These are phyloP conservation scores for Pasiphila rectangulata DNA, from an alignment of 2,888 invertebrate species.

Conservation along the genomic window DNA sequence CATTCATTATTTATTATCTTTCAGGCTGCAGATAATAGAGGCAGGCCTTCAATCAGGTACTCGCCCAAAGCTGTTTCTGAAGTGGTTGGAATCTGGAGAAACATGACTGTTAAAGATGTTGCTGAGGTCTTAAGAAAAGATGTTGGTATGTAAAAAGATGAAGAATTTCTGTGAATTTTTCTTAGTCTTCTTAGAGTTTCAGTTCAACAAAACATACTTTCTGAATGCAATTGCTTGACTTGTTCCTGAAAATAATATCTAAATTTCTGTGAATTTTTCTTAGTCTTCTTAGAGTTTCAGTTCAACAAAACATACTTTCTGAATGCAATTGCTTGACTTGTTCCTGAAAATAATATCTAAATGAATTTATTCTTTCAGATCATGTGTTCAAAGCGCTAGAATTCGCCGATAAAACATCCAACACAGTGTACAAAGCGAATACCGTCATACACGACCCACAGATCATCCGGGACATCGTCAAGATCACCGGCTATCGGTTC, in stretches of 20 bases:
- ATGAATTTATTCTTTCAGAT: constrained; percentile 63
- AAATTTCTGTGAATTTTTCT: no score
- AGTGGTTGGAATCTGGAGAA: constrained; percentile 87
- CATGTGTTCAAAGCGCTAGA: constrained; percentile 85
- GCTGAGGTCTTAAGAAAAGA: constrained; percentile 83
- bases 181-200: no score
- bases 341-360: no score
- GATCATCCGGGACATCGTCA: constrained; percentile 85
- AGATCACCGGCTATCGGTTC: constrained; percentile 84
- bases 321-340: no score
- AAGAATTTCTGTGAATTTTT: no score
- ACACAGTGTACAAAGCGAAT: constrained; percentile 69
- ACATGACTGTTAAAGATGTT: constrained; percentile 90
- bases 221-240: no score
- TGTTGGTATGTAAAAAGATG: constrained; percentile 82
- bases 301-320: no score
- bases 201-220: no score
- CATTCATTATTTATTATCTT: no score
- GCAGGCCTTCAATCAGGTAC: constrained; percentile 80
- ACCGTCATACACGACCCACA: constrained; percentile 83
- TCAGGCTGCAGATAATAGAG: constrained; percentile 55
- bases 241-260: no score
- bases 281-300: no score
- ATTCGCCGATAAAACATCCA: constrained; percentile 81
- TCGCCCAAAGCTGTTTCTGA: constrained; percentile 78